A percentile compares a stretch with the other conserved stretches of the same genome.
These are phyloP conservation scores for Parazoanthus swiftii DNA, from an alignment of 92 coral and sea anemone genomes.

Conservation along the genomic window DNA sequence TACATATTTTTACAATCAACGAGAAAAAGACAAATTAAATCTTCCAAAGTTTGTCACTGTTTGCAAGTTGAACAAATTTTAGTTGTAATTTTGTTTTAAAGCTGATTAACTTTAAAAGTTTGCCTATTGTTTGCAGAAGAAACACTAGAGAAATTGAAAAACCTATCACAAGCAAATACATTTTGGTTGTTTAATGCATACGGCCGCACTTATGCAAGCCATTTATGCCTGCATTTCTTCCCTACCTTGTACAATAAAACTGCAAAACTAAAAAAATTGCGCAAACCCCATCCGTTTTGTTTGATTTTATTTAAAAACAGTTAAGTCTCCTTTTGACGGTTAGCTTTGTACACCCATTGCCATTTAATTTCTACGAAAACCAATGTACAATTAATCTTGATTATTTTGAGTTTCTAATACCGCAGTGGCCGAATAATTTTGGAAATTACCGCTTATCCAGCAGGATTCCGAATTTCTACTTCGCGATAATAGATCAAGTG, in stretches of 20 bases:
- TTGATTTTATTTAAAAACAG: no score
- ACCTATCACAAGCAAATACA: not conserved
- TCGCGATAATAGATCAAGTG: not conserved
- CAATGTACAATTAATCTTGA: not conserved
- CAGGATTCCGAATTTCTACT: not conserved
- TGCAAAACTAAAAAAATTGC: no score
- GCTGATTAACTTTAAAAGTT: not conserved
- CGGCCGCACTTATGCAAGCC: not conserved
- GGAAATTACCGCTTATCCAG: no score
- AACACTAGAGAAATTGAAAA: not conserved
- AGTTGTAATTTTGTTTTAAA: not conserved
- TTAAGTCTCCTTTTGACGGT: not conserved
- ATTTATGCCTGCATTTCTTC: no score
- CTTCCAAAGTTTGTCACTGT: not conserved
- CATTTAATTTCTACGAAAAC: not conserved
- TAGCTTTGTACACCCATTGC: not conserved
- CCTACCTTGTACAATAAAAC: not conserved
- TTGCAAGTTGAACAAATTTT: no score
- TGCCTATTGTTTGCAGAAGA: not conserved
- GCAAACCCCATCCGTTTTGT: not conserved
- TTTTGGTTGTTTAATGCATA: not conserved
- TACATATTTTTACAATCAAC: not conserved
- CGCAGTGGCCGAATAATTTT: not conserved
- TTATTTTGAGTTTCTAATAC: no score
- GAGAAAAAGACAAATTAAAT: not conserved